Evolutionary conservation across 2,797 vertebrate genomes (phyloP).

Genomic region (Fundulus diaphanus): DNA sequence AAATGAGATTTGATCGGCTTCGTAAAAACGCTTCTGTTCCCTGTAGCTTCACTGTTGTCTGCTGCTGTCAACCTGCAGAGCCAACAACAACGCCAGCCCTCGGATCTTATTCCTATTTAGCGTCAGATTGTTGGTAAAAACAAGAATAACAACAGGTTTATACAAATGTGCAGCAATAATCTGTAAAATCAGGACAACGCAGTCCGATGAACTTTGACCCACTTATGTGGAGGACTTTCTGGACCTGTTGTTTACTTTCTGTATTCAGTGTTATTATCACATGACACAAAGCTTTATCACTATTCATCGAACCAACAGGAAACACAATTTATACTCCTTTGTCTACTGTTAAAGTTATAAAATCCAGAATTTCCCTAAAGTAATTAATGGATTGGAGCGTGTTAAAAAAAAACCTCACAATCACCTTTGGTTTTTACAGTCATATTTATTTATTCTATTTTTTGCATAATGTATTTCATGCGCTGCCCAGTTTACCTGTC

Average conservation of each 20-base stretch:
- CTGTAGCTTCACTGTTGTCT: neutral
- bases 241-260: neutral
- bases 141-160: neutral
- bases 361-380: neutral
- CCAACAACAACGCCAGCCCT: neutral
- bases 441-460: no score
- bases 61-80: neutral
- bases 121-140: neutral
- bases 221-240: slow-evolving; percentile 7
- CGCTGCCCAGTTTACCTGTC: neutral
- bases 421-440: neutral
- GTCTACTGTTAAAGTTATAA: neutral
- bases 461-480: neutral
- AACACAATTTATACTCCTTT: neutral
- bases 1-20: neutral
- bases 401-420: no score
- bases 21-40: neutral
- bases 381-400: no score
- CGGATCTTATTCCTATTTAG: neutral
- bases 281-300: neutral
- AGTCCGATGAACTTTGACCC: slow-evolving; percentile 57
- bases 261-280: neutral
- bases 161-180: neutral
- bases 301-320: neutral
- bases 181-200: neutral